Evolutionary conservation across 2,797 vertebrate species (phyloP), one percentile per base, ranked within the genome.

Genomic region (Lepus townsendii): DNA sequence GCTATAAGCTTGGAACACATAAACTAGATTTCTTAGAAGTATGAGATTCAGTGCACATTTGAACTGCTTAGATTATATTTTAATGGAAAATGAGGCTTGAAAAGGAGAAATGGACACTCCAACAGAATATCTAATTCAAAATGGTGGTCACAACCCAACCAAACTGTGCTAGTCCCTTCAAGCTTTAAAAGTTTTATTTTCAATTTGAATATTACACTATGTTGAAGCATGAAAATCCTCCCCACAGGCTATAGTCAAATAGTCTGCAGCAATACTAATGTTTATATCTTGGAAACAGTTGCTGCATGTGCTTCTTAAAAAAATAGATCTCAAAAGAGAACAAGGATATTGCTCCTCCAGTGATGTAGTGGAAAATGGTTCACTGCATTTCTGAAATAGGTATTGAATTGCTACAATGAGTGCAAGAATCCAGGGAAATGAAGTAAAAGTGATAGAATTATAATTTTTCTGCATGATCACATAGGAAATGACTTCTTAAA

Each of bases 141-240:
- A 86, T 97, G 90, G 96, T 86, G 79, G 93, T 96, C 89, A 95
- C 83, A 94, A 80, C 5, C 72, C 50, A 94, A 79, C 17, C 73
- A 94, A 80, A 62, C 47, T 85, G 71, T 78, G 20, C 83, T 75
- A 47, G 54, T 60, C 20, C 16, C 69, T 90, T 92, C 78, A 91
- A 94, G 90, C 91, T 88, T 95, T 96, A 73, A 95, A 95, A 91
- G 69, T 97, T 95, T 95, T 96, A 95, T 92, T 97, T 97, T 95
- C 71, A 95, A 96, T 94, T 95, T 95, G 50, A 96, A 92, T 96
- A 95, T 94, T 97, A 95, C 63, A 92, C 94, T 91, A 42, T 79
- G 60, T 69, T 90, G 85, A 95, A 97, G 82, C 94, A 93, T 92
- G 62, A 68, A 95, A 97, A 96, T 96, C 50, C 27, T 95, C 35